These are phyloP conservation scores for Anagyrus pseudococci DNA, from an alignment of 2,888 invertebrate species.

Conservation along the genomic window DNA sequence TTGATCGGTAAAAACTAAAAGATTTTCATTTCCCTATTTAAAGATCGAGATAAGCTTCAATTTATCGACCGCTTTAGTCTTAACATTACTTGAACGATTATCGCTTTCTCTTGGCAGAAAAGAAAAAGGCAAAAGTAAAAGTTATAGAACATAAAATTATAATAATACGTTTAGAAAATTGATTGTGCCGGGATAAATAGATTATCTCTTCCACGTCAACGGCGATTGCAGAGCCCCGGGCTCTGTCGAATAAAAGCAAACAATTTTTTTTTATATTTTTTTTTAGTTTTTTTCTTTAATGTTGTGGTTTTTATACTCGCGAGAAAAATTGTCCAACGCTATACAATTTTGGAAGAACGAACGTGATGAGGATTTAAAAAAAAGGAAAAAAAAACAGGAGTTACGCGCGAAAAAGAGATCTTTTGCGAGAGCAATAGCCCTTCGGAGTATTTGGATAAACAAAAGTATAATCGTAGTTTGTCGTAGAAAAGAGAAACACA, in stretches of 20 bases:
- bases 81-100: constrained; percentile 7
- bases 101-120: constrained; percentile 16
- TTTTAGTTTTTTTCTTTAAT: constrained; percentile 15
- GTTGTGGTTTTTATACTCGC: constrained; percentile 6
- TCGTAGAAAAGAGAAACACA: constrained; percentile 9
- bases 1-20: no score
- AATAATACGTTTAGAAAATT: background rate
- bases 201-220: no score
- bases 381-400: constrained; percentile 1
- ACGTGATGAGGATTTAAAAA: background rate
- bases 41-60: constrained; percentile 16
- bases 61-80: background rate
- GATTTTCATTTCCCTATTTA: background rate
- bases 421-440: constrained; percentile 1
- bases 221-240: background rate
- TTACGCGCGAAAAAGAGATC: background rate
- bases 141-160: background rate
- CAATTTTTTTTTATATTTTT: constrained; percentile 29
- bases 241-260: constrained; percentile 9
- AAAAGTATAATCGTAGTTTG: background rate
- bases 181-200: no score
- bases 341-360: constrained; percentile 8
- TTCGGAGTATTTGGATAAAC: constrained; percentile 20
- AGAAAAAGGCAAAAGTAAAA: background rate
- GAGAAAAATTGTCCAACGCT: background rate